These are phyloP conservation scores for Zeuzera pyrina DNA, from an alignment of 2,888 invertebrate species.

Conservation along the genomic window DNA sequence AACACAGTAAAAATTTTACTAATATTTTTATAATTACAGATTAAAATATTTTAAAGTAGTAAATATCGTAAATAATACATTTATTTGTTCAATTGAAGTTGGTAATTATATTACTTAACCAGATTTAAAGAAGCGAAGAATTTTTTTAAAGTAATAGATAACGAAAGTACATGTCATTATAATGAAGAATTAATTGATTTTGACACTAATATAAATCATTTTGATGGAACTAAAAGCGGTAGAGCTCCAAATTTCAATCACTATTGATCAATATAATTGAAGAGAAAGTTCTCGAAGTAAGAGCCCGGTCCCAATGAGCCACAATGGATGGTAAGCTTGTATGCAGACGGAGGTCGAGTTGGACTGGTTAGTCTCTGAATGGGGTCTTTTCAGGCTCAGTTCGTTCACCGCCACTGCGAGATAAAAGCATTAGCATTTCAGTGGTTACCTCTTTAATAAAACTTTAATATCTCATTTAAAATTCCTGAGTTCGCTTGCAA, in stretches of 20 bases:
- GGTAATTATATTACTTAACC: too few relatives aligned
- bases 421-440: conserved; percentile 4
- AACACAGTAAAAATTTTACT: conserved; percentile 27
- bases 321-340: conserved; percentile 27
- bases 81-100: too few relatives aligned
- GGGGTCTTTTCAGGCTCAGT: conserved; percentile 52
- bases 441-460: background rate
- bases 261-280: conserved; percentile 6
- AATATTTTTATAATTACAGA: conserved; percentile 14
- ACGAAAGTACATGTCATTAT: too few relatives aligned
- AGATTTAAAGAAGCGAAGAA: too few relatives aligned
- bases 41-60: background rate
- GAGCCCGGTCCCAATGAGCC: conserved; percentile 35
- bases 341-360: conserved; percentile 34
- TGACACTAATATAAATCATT: too few relatives aligned
- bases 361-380: conserved; percentile 44
- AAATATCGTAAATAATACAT: too few relatives aligned
- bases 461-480: background rate
- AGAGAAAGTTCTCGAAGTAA: conserved; percentile 30
- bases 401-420: conserved; percentile 61
- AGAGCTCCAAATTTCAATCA: background rate
- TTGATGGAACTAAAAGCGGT: conserved; percentile 16
- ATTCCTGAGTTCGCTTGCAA: background rate
- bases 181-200: too few relatives aligned
- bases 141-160: too few relatives aligned